Conservation (phyloP, 2,113 vertebrate species). For the Rhinoderma darwinii region DNA sequence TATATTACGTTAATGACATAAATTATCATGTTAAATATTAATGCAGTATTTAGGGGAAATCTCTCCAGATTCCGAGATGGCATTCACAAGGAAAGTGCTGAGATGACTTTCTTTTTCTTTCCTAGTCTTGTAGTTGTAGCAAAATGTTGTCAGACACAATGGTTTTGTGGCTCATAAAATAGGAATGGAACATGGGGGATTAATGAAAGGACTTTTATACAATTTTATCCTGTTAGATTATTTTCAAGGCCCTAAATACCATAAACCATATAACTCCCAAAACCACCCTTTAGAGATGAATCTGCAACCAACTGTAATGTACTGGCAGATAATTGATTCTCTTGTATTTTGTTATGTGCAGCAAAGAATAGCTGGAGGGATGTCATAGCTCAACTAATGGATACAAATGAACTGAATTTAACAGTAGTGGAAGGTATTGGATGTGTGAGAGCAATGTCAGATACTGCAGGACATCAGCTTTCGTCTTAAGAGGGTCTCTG, state of each 20-base stretch:
- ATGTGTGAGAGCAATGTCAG: conserved; percentile 43
- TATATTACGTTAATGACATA: not conserved
- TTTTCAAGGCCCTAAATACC: conserved; percentile 53
- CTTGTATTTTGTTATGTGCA: conserved; percentile 59
- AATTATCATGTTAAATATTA: not conserved
- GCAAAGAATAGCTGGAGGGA: conserved; percentile 57
- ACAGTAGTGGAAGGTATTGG: conserved; percentile 39
- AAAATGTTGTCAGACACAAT: conserved; percentile 12
- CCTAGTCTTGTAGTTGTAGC: not conserved
- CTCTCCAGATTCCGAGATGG: not conserved
- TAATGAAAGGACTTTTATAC: conserved; percentile 40
- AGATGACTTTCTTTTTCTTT: not conserved
- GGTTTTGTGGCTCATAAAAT: conserved; percentile 44
- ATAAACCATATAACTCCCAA: conserved; percentile 53
- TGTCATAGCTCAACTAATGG: conserved; percentile 58
- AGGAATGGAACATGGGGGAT: conserved; percentile 52
- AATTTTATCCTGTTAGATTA: conserved; percentile 58
- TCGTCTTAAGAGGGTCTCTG: conserved; percentile 27
- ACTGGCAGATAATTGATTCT: conserved; percentile 59
- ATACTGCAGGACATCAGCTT: conserved; percentile 51
- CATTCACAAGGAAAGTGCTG: not conserved
- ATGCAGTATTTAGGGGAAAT: not conserved
- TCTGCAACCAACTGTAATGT: conserved; percentile 59
- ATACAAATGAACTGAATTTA: conserved; percentile 61
- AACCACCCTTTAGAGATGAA: conserved; percentile 54